Evolutionary conservation across 92 coral and sea anemone species (phyloP).

Genomic region (Parazoanthus darwini): DNA sequence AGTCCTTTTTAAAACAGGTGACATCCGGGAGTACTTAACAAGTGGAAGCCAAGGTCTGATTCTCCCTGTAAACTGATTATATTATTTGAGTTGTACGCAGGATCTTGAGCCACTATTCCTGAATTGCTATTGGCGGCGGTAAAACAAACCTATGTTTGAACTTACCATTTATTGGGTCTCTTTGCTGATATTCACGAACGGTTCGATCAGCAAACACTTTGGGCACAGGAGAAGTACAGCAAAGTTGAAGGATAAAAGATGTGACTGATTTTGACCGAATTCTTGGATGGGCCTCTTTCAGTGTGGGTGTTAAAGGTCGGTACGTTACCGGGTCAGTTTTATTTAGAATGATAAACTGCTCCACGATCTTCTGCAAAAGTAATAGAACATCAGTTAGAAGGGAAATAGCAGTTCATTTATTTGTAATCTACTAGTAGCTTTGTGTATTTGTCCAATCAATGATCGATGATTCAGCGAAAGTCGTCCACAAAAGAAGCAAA

Average conservation of each 20-base stretch:
- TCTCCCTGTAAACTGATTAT: no score
- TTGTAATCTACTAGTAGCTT: neutral
- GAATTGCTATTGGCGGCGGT: neutral
- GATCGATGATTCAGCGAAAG: neutral
- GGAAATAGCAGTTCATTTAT: neutral
- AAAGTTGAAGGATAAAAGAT: neutral
- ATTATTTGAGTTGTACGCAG: neutral
- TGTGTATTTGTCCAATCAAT: neutral
- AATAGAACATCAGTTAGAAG: neutral
- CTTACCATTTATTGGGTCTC: conserved; percentile 7
- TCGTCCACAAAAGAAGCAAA: neutral
- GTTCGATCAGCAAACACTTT: neutral
- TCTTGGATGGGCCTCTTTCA: conserved; percentile 13
- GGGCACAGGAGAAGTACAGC: neutral
- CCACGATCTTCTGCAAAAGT: neutral
- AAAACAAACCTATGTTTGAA: neutral
- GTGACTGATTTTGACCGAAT: conserved; percentile 3
- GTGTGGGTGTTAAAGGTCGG: conserved; percentile 3
- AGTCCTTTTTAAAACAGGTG: no score
- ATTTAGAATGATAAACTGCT: conserved; percentile 1
- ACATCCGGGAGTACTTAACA: no score
- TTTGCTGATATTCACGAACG: neutral
- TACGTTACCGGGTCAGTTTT: conserved; percentile 14
- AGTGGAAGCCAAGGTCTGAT: neutral
- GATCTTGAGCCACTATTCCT: neutral